These are phyloP conservation scores for Erebia aethiops DNA, from an alignment of 2,888 invertebrate genomes.

Conservation along the genomic window DNA sequence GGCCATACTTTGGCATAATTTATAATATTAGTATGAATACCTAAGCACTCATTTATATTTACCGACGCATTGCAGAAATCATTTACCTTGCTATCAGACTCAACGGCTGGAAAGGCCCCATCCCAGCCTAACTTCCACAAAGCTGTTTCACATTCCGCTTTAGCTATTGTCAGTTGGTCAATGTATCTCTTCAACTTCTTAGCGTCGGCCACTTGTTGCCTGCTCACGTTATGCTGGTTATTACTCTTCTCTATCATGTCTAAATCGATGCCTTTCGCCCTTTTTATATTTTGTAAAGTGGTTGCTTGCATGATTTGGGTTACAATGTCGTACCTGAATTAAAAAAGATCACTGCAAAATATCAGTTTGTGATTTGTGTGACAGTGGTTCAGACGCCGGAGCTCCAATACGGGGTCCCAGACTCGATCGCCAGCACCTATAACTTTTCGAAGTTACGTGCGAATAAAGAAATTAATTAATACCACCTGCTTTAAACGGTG, in stretches of 20 bases:
- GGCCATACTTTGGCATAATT: no score
- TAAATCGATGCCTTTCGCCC: constrained; percentile 90
- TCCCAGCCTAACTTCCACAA: constrained; percentile 90
- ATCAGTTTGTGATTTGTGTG: no score
- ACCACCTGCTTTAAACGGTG: no score
- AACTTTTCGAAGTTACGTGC: no score
- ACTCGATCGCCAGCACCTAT: no score
- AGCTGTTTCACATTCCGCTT: constrained; percentile 90
- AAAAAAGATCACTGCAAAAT: constrained; percentile 4
- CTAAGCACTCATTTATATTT: no score
- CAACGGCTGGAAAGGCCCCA: constrained; percentile 85
- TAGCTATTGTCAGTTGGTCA: constrained; percentile 90
- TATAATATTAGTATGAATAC: no score
- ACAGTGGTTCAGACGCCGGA: no score
- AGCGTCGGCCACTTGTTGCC: constrained; percentile 91
- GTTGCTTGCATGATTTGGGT: constrained; percentile 97
- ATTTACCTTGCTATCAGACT: constrained; percentile 71
- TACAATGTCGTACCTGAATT: constrained; percentile 90
- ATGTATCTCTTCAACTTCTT: constrained; percentile 93
- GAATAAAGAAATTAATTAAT: no score
- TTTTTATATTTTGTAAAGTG: constrained; percentile 93
- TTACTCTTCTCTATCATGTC: constrained; percentile 81
- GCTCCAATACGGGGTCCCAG: no score
- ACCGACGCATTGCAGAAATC: no score
- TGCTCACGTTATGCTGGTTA: constrained; percentile 84